phyloP scores from a whole-genome alignment of 37 sponge, comb jelly and placozoan genomes.

The Agelas oroides region DNA sequence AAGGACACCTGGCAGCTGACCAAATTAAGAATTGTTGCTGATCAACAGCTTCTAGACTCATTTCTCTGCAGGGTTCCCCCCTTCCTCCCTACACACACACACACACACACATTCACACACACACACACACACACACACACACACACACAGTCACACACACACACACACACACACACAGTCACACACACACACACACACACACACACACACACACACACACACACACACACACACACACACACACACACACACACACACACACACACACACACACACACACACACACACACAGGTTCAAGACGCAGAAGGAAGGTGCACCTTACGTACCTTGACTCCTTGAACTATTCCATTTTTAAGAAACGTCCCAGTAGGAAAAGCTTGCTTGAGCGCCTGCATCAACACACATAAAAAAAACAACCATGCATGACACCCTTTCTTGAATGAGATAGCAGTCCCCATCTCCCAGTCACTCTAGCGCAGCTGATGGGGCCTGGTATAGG shows the following conservation, averaged over 20 bases:
- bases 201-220: background rate
- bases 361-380: conserved; percentile 84
- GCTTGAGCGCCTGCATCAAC: conserved; percentile 64
- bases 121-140: background rate
- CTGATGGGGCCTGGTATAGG: no score
- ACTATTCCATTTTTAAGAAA: conserved; percentile 93
- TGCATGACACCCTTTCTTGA: no score
- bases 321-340: conserved; percentile 89
- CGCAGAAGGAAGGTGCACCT: no score
- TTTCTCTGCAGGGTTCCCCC: no score
- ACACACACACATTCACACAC: background rate
- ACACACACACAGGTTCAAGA: background rate
- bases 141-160: background rate
- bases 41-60: no score
- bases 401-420: background rate
- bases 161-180: background rate
- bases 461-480: no score
- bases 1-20: no score
- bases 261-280: background rate
- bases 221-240: background rate
- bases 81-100: background rate
- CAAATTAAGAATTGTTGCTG: no score
- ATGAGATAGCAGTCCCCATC: no score
- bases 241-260: background rate
- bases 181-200: background rate